Percentiles rank a stretch among this genome's conserved stretches.
Conservation (phyloP, 2,888 invertebrate genomes). For the Pimpla rufipes region DNA sequence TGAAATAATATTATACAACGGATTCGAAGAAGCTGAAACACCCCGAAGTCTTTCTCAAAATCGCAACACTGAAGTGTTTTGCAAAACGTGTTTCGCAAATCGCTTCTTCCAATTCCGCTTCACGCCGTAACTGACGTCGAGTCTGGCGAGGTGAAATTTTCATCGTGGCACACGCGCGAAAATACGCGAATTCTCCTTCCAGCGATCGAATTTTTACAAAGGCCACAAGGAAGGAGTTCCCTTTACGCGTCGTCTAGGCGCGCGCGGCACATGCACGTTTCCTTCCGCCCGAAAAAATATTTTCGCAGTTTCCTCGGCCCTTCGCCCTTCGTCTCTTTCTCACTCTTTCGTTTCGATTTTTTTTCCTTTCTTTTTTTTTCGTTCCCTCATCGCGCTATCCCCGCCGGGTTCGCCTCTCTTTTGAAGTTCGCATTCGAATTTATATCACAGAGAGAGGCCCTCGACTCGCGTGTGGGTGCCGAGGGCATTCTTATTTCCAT, state of each 20-base stretch:
- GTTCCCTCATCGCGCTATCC: slow-evolving; percentile 38
- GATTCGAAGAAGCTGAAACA: too few species aligned
- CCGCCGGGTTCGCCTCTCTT: slow-evolving; percentile 71
- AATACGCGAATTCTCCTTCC: not conserved
- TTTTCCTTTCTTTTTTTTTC: slow-evolving; percentile 43
- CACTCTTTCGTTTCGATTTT: slow-evolving; percentile 44
- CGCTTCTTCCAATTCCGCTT: too few species aligned
- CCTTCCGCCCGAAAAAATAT: slow-evolving; percentile 80
- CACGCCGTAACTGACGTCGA: too few species aligned
- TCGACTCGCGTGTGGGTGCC: slow-evolving; percentile 70
- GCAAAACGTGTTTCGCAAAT: too few species aligned
- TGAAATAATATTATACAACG: too few species aligned
- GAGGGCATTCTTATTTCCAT: slow-evolving; percentile 82
- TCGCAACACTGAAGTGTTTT: too few species aligned
- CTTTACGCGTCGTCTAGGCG: slow-evolving; percentile 36
- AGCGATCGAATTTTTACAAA: slow-evolving; percentile 47
- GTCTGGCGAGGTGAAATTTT: slow-evolving; percentile 14
- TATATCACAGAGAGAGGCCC: slow-evolving; percentile 72
- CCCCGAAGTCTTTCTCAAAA: too few species aligned
- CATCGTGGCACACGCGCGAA: not conserved
- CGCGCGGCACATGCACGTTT: slow-evolving; percentile 55
- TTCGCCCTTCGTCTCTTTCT: slow-evolving; percentile 65
- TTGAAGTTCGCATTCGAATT: slow-evolving; percentile 78
- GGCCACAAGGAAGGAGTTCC: slow-evolving; percentile 32
- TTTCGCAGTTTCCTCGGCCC: slow-evolving; percentile 73